Base-by-base conservation (phyloP, 2,797 vertebrate species). In the Danio jaintianensis region DNA sequence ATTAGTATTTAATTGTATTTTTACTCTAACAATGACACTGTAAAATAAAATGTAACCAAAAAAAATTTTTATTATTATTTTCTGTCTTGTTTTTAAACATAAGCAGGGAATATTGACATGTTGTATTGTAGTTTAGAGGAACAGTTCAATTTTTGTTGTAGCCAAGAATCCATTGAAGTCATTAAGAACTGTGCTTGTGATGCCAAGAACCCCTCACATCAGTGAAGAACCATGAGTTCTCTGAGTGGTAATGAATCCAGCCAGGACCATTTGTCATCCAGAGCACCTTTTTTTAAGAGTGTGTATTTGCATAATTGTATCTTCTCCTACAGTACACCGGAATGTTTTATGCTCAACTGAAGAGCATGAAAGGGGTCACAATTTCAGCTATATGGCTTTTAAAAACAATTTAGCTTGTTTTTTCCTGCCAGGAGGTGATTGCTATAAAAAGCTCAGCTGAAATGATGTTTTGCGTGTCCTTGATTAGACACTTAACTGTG, bases 271-370 rank as follows among this genome's bases (percentile, higher is more conserved):
- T 80, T 64, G 40, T 66, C 40, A 56, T 7, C 42, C 5, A 20
- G 64, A 66, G 43, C 50, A 81, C 55, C 13, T 42, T 16, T 77
- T 68, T 69, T 58, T 20, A 68, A 43, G 45, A 61, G 66, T 42
- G 55, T 47, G 55, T 55, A 70, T 81, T 76, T 76, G 40, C 56
- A 76, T 76, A 63, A 53, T 43, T 61, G 20, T 43, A 45, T 69
- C 56, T 53, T 50, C 64, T 20, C 18, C 48, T 76, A 52, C 52
- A 4, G 13, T 56, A 38, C 18, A 5, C 20, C 62, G n/a, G 7
- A 63, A 53, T 36, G 47, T 70, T 59, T 16, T 67, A 29, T 69
- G 50, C 9, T 20, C 16, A 63, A 38, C 59, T 38, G 48, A 71
- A 68, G 13, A n/a, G 48, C 7, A 47, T 61, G 63, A 55, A 63